Evolutionary conservation across 2,888 invertebrate genomes (phyloP), one percentile per base, ranked within the genome.

Genomic region (Apodemia hepburni): DNA sequence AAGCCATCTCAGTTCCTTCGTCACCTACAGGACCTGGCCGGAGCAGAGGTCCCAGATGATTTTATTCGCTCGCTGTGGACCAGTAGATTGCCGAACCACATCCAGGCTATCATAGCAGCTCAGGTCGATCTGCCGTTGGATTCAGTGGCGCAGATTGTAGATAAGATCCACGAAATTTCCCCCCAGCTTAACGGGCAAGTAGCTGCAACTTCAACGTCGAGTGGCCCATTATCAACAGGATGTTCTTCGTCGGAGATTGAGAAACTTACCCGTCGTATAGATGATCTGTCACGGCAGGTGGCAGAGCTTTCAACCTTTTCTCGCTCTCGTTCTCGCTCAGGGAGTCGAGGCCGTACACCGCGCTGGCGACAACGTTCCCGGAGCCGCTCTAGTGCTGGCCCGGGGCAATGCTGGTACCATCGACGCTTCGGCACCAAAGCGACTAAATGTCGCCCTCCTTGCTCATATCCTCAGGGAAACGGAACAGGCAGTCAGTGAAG

Each of bases 401-500:
- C 62, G 29, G 22, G 58, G 12, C 60, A 61, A 27, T 70, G 69
- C 45, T 71, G 66, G 66, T 71, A 71, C 58, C 69, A 70, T 49
- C 58, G 58, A 12, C 62, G 38, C 7, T 71, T 65, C 60, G 67
- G 66, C 4, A 60, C 61, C 33, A 60, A 62, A 11, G 70, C 70
- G 6, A 58, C 38, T 7, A 69, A 65, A 58, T 72, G 72, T 58
- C 62, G 22, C 0, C 22, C 63, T 18, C 69, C 66, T 27, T 74
- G 75, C 64, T 68, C 69, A 58, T 72, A 62, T 59, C 22, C 42
- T 8, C 59, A 65, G 68, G 69, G 54, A 70, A 70, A 72, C 65
- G 47, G n/a, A 70, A 70, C 63, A 38, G 12, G 69, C 73, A 70
- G 72, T 73, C 75, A 51, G 62, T 58, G 64, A 62, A 73, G 68